Conservation (phyloP, 1,140 invertebrate genomes). For the Proctacanthus coquilletti region DNA sequence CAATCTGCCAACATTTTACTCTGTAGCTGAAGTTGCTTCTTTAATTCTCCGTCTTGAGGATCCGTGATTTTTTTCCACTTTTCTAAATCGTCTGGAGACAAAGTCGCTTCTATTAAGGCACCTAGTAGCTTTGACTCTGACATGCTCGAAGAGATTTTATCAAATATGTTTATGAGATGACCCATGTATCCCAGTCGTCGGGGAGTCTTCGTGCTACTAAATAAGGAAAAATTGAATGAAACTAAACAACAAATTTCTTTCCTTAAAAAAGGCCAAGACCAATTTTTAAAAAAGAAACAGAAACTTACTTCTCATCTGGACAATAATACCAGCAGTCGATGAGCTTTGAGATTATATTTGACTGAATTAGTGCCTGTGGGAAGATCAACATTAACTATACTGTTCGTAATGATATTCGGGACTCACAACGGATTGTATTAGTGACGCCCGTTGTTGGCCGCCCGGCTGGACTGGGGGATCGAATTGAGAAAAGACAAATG, state of each 20-base stretch:
- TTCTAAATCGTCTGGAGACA: constrained; percentile 17
- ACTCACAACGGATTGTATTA: no score
- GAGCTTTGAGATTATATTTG: constrained; percentile 46
- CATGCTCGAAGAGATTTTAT: constrained; percentile 22
- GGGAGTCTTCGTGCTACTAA: no score
- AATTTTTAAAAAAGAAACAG: constrained; percentile 13
- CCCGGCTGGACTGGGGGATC: no score
- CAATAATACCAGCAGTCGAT: constrained; percentile 50
- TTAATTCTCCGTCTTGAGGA: constrained; percentile 20
- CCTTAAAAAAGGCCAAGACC: no score
- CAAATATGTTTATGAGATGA: constrained; percentile 51
- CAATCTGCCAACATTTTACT: constrained; percentile 21
- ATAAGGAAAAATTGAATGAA: no score
- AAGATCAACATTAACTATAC: constrained; percentile 9
- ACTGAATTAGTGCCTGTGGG: constrained; percentile 49
- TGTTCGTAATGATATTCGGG: not conserved
- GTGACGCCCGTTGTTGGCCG: no score
- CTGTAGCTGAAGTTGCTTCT: constrained; percentile 17
- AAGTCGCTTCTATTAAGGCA: constrained; percentile 20
- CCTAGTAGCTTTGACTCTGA: constrained; percentile 27
- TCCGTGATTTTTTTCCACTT: constrained; percentile 22
- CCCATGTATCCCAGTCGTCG: constrained; percentile 57
- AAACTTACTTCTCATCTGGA: constrained; percentile 37
- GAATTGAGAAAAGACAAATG: constrained; percentile 38
- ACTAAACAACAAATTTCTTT: no score